These are phyloP conservation scores for Episyrphus balteatus DNA, from an alignment of 1,140 invertebrate species.

Conservation along the genomic window DNA sequence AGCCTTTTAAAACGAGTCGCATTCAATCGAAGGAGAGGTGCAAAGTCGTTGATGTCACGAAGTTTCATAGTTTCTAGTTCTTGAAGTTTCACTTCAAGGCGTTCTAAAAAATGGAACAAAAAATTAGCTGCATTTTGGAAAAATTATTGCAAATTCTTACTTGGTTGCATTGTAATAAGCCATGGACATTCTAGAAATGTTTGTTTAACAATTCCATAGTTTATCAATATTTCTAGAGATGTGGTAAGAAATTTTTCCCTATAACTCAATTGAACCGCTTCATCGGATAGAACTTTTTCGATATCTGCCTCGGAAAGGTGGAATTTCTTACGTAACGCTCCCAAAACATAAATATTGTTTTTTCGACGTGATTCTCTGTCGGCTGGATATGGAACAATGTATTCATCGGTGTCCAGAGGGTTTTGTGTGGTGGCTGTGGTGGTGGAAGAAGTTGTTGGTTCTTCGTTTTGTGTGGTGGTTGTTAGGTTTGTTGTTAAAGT, in stretches of 20 bases:
- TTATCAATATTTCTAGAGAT: slow-evolving; percentile 14
- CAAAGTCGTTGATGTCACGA: slow-evolving; percentile 28
- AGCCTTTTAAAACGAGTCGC: slow-evolving; percentile 20
- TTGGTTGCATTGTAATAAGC: slow-evolving; percentile 19
- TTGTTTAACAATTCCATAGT: slow-evolving; percentile 18
- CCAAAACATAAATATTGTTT: not conserved
- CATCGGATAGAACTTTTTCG: slow-evolving; percentile 10
- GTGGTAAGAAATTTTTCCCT: slow-evolving; percentile 8
- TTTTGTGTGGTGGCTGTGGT: not conserved
- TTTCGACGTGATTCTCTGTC: not conserved
- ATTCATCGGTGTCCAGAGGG: not conserved
- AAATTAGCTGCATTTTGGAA: not conserved
- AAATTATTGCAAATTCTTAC: slow-evolving; percentile 7
- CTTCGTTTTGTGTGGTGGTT: not conserved
- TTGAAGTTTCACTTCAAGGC: slow-evolving; percentile 2
- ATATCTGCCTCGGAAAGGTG: not conserved
- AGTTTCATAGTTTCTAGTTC: slow-evolving; percentile 15
- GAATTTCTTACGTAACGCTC: not conserved
- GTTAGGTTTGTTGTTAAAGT: not conserved
- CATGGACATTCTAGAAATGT: slow-evolving; percentile 30
- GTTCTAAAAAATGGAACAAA: slow-evolving; percentile 5
- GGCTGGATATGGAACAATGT: not conserved
- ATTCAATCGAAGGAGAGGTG: slow-evolving; percentile 25
- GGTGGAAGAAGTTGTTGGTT: not conserved
- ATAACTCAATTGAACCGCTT: slow-evolving; percentile 17